phyloP scores from a whole-genome alignment of 2,888 invertebrate genomes.

The Blomia tropicalis region DNA sequence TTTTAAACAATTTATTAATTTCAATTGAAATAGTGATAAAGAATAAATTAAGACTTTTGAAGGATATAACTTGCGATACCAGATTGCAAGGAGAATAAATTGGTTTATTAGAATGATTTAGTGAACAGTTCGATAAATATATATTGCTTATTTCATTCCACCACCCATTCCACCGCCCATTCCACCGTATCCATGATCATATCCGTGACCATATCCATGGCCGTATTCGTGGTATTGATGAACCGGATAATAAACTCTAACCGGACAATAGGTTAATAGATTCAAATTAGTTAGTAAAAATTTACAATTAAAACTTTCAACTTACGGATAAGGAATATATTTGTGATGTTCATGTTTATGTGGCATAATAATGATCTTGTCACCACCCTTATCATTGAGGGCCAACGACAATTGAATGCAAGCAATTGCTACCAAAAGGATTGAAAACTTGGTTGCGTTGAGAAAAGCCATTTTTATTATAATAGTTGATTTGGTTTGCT shows the following conservation, averaged over 20 bases:
- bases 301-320: too few species aligned
- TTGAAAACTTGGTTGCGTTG: not conserved
- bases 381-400: not conserved
- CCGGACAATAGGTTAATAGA: too few species aligned
- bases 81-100: too few species aligned
- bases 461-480: not conserved
- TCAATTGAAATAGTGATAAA: too few species aligned
- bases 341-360: not conserved
- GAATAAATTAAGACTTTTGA: too few species aligned
- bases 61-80: too few species aligned
- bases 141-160: too few species aligned
- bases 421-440: not conserved
- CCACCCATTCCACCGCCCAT: not conserved
- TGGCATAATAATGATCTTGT: constrained; percentile 13
- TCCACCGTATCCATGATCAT: not conserved
- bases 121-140: too few species aligned
- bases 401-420: not conserved
- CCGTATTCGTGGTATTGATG: constrained; percentile 1
- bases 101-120: too few species aligned
- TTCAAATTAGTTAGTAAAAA: too few species aligned
- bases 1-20: too few species aligned
- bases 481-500: too few species aligned
- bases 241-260: not conserved
- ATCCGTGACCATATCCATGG: not conserved
- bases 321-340: constrained; percentile 8